These are phyloP conservation scores for Odontophorus gujanensis DNA, from an alignment of 2,113 vertebrate genomes.

Conservation along the genomic window DNA sequence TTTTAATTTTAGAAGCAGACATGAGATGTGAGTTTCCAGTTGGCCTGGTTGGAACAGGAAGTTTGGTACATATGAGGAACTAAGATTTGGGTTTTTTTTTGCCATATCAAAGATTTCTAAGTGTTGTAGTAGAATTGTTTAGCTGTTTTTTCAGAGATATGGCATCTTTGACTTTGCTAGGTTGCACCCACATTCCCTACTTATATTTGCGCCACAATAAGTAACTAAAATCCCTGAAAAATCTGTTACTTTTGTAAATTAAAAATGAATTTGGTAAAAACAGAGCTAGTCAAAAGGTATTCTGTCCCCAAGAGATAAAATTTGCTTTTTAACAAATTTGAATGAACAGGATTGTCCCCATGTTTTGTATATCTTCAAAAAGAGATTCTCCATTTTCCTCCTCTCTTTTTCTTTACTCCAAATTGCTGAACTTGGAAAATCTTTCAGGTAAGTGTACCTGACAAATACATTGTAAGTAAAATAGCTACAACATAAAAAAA, in stretches of 20 bases:
- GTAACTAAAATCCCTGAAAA: neutral
- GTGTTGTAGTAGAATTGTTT: neutral
- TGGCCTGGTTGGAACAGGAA: neutral
- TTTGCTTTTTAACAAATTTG: neutral
- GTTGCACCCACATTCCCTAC: neutral
- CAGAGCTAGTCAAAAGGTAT: neutral
- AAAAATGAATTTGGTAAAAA: neutral
- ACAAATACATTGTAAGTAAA: neutral
- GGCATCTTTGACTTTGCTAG: neutral
- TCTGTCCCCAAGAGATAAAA: neutral
- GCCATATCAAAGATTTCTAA: neutral
- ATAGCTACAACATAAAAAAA: neutral
- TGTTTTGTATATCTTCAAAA: neutral
- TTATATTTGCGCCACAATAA: neutral
- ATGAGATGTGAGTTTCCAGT: neutral
- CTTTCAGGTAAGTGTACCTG: neutral
- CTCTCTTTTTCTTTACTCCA: neutral
- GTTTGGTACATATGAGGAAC: neutral
- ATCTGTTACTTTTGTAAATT: neutral
- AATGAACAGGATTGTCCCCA: neutral
- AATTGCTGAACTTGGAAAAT: neutral
- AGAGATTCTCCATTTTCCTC: neutral
- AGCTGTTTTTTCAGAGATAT: neutral
- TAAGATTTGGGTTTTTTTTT: neutral
- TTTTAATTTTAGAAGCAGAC: neutral